A percentile compares a stretch with the other conserved stretches of the same genome.
Conservation (phyloP, 2,113 vertebrate genomes). For the Muscicapa adusta region DNA sequence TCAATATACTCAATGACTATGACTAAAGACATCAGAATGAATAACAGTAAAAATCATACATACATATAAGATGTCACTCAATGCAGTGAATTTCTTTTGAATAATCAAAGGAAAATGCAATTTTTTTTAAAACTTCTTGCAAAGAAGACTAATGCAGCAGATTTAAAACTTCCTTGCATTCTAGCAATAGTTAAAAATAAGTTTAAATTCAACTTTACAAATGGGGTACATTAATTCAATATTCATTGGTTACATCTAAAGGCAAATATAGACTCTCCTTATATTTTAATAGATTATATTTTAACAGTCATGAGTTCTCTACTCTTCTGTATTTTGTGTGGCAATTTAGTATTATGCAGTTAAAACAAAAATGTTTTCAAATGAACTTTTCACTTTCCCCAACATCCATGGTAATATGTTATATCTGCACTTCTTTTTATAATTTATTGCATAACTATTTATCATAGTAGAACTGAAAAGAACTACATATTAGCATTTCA, state of each 20-base stretch:
- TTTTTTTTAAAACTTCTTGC: neutral
- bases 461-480: neutral
- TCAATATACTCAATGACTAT: neutral
- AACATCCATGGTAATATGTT: neutral
- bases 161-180: neutral
- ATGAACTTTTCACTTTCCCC: neutral
- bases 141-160: neutral
- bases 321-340: neutral
- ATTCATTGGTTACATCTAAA: neutral
- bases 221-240: neutral
- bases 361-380: neutral
- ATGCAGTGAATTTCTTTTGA: neutral
- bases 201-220: neutral
- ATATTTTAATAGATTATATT: neutral
- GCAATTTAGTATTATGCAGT: neutral
- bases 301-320: neutral
- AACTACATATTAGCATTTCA: neutral
- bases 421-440: neutral
- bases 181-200: neutral
- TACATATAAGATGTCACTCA: neutral
- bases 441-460: neutral
- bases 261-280: neutral
- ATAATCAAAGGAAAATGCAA: neutral
- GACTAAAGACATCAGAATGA: neutral
- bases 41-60: neutral